phyloP scores from a whole-genome alignment of 1,140 invertebrate species.

The Meteorus sp. region DNA sequence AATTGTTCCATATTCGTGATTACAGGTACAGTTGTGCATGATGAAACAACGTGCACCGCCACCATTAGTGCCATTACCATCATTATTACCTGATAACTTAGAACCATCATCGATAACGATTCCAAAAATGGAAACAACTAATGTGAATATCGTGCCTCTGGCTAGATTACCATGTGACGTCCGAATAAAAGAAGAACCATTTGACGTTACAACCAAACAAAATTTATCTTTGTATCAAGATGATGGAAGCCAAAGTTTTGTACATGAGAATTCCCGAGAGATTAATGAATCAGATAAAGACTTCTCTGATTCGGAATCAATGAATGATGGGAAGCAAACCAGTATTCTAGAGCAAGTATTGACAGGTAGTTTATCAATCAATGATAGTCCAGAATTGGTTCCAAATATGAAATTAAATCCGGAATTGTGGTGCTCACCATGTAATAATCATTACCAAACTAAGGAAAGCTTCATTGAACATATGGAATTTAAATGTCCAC shows the following conservation, averaged over 20 bases:
- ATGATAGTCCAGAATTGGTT: conserved; percentile 39
- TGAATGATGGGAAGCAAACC: conserved; percentile 27
- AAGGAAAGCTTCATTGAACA: conserved; percentile 44
- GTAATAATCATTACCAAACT: conserved; percentile 46
- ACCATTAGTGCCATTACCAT: conserved; percentile 45
- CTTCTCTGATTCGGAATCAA: conserved; percentile 16
- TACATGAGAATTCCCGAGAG: conserved; percentile 2
- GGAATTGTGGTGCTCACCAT: conserved; percentile 47
- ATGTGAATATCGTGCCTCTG: conserved; percentile 32
- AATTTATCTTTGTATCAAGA: not conserved
- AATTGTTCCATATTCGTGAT: not conserved
- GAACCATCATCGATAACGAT: conserved; percentile 10
- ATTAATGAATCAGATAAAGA: conserved; percentile 15
- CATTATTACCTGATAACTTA: conserved; percentile 31
- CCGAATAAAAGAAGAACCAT: conserved; percentile 45
- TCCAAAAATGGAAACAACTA: conserved; percentile 19
- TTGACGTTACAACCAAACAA: not conserved
- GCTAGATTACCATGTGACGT: conserved; percentile 47
- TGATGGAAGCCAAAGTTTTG: conserved; percentile 7
- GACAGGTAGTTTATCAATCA: conserved; percentile 43
- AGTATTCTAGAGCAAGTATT: conserved; percentile 48
- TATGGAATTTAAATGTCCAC: conserved; percentile 43
- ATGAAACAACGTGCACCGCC: conserved; percentile 47
- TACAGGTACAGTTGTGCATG: conserved; percentile 45
- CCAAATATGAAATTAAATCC: conserved; percentile 35